Evolutionary conservation across 1,140 invertebrate species (phyloP).

Genomic region (Schmidtea mediterranea): DNA sequence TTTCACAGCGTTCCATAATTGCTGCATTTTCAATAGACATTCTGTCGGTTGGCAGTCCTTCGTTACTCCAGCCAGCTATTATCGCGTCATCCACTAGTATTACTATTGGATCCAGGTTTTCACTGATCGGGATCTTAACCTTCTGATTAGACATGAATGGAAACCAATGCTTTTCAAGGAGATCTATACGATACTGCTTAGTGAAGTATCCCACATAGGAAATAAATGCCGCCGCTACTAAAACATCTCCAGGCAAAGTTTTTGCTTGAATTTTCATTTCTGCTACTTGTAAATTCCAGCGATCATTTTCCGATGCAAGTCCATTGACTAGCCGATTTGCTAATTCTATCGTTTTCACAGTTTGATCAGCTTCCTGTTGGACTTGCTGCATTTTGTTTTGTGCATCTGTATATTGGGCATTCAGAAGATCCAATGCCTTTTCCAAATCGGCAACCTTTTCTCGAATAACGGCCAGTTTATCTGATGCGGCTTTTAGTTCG

Average conservation of each 20-base stretch:
- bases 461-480: slow-evolving; percentile 56
- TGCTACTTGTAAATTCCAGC: slow-evolving; percentile 73
- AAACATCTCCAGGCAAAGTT: slow-evolving; percentile 64
- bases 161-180: slow-evolving; percentile 40
- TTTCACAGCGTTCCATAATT: slow-evolving; percentile 62
- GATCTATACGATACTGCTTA: slow-evolving; percentile 68
- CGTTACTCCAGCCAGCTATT: slow-evolving; percentile 78
- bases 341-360: slow-evolving; percentile 43
- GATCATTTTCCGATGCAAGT: slow-evolving; percentile 67
- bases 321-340: slow-evolving; percentile 77
- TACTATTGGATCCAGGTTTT: slow-evolving; percentile 44
- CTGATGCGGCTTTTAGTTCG: slow-evolving; percentile 56
- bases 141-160: background rate
- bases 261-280: slow-evolving; percentile 58
- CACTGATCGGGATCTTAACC: background rate
- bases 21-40: slow-evolving; percentile 93
- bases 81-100: slow-evolving; percentile 69
- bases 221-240: slow-evolving; percentile 75
- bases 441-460: slow-evolving; percentile 63
- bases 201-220: slow-evolving; percentile 87
- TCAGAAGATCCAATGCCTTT: slow-evolving; percentile 52
- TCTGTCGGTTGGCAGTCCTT: slow-evolving; percentile 65
- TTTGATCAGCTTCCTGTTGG: slow-evolving; percentile 15
- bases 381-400: slow-evolving; percentile 62
- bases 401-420: slow-evolving; percentile 64